These are phyloP conservation scores for Leucophenga montana DNA, from an alignment of 2,888 invertebrate genomes.

Conservation along the genomic window DNA sequence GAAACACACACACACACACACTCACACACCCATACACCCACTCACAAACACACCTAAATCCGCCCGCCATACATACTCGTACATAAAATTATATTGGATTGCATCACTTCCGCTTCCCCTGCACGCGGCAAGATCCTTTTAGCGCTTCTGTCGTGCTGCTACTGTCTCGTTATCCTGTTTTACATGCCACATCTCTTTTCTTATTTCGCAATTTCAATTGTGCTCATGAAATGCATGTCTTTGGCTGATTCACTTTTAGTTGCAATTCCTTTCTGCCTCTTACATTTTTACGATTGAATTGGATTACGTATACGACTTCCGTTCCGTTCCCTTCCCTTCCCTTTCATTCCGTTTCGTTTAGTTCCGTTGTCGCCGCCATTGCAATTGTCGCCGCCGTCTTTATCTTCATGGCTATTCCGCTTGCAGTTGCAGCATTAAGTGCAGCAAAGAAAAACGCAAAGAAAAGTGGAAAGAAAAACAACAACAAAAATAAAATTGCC, in stretches of 20 bases:
- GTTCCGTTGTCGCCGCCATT: background rate
- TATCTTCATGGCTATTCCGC: too few relatives aligned
- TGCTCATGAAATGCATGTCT: background rate
- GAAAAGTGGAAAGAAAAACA: constrained; percentile 23
- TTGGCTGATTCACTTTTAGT: background rate
- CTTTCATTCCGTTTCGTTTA: too few relatives aligned
- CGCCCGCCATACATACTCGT: too few relatives aligned
- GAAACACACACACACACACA: background rate
- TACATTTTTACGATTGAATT: background rate
- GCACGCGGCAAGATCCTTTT: background rate
- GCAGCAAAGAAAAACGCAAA: background rate
- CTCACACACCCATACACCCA: background rate
- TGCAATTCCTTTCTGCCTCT: background rate
- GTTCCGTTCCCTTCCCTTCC: too few relatives aligned
- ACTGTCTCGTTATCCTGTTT: constrained; percentile 1
- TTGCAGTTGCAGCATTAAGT: constrained; percentile 10
- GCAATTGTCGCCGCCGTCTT: background rate
- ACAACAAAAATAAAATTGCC: too few relatives aligned
- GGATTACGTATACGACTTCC: too few relatives aligned
- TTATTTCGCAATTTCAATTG: constrained; percentile 2
- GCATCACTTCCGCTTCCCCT: background rate
- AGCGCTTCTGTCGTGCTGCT: background rate
- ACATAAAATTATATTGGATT: background rate
- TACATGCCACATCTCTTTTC: background rate
- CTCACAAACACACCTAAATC: too few relatives aligned